These are phyloP conservation scores for Poecilia picta DNA, from an alignment of 2,797 vertebrate genomes.

Conservation along the genomic window DNA sequence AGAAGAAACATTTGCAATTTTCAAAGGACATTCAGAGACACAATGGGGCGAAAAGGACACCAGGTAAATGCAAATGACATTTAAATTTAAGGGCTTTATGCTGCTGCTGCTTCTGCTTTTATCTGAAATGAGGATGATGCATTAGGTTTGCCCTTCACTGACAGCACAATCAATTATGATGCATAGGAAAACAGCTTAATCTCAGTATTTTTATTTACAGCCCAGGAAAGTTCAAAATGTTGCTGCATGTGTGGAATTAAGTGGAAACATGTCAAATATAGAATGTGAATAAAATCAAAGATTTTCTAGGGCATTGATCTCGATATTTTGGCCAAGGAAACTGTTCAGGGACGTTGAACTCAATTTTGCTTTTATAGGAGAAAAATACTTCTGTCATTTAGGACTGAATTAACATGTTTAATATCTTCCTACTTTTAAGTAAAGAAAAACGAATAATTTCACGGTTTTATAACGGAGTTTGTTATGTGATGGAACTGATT, in stretches of 20 bases:
- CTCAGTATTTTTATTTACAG: slow-evolving; percentile 31
- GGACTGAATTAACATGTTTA: neutral
- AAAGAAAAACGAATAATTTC: neutral
- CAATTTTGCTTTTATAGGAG: slow-evolving; percentile 24
- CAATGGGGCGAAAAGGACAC: slow-evolving; percentile 37
- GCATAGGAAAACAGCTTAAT: slow-evolving; percentile 9
- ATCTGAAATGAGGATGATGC: slow-evolving; percentile 25
- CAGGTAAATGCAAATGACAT: slow-evolving; percentile 35
- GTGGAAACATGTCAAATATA: slow-evolving; percentile 45
- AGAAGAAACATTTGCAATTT: slow-evolving; percentile 50
- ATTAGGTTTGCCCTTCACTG: slow-evolving; percentile 6
- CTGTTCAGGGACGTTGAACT: slow-evolving; percentile 6
- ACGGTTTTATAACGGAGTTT: slow-evolving; percentile 12
- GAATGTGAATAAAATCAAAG: slow-evolving; percentile 37
- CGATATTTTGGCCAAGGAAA: slow-evolving; percentile 12
- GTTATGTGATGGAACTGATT: slow-evolving; percentile 38
- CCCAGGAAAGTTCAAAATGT: slow-evolving; percentile 19
- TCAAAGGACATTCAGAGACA: slow-evolving; percentile 35
- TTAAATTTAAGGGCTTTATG: slow-evolving; percentile 31
- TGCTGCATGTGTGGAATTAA: slow-evolving; percentile 28
- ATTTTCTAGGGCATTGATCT: slow-evolving; percentile 47
- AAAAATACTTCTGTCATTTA: slow-evolving; percentile 19
- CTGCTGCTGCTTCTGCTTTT: slow-evolving; percentile 5
- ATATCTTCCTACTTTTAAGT: neutral
- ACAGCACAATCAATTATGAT: slow-evolving; percentile 3